Evolutionary conservation across 2,797 vertebrate species (phyloP), one percentile per base, ranked within the genome.

Genomic region (Vespertilio murinus): DNA sequence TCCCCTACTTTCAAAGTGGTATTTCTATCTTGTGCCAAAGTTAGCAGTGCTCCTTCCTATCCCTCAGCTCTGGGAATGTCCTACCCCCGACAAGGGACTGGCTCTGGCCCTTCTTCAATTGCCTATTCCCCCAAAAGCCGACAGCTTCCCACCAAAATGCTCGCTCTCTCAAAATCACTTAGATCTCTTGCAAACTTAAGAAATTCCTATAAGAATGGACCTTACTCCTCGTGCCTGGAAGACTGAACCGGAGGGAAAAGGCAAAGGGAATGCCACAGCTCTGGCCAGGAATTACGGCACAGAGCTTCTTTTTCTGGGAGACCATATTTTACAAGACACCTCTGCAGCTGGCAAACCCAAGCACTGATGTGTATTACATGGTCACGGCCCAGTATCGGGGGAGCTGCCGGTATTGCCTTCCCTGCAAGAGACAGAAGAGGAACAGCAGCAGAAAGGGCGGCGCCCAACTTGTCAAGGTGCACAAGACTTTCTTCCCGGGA

Each of bases 381-480:
- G 12, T 52, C 79, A 77, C 42, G 90, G 88, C 85, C 88, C 28
- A 25, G 56, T 45, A 75, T 35, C 17, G 75, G 33, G 80, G 70
- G 49, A 85, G 59, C 47, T 88, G 73, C 74, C 59, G 35, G 42
- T 47, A 84, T 35, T 78, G 77, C 9, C 88, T 96, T 75, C 83
- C 75, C 54, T 94, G 81, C 83, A 94, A 95, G 61, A 92, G 70
- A 94, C 38, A 86, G 54, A 84, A 61, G 70, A 92, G 75, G 77
- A 96, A 85, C 49, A 79, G 84, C 71, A 95, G 82, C 78, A 94
- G 61, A 89, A 87, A 96, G 64, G 33, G 79, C 69, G 75, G 73
- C 38, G 79, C 33, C 45, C 73, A 80, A 45, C 54, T n/a, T 71
- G 35, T 42, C 83, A 75, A 87, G 47, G 78, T 84, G n/a, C 73